Evolutionary conservation across 2,888 invertebrate genomes (phyloP).

Genomic region (Temnothorax unifasciatus): DNA sequence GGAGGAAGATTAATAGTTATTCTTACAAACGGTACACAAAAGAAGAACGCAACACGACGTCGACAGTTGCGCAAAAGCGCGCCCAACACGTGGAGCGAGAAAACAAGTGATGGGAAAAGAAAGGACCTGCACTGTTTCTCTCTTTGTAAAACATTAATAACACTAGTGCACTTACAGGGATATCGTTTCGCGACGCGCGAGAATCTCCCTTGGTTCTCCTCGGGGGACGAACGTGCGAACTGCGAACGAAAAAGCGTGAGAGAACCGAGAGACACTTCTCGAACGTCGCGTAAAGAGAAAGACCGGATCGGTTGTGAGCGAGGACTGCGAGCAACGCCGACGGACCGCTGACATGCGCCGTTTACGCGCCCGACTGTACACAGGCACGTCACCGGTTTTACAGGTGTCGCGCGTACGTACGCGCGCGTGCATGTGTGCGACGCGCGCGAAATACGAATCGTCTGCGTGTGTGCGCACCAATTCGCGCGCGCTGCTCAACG

Average conservation of each 20-base stretch:
- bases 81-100: neutral
- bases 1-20: no score
- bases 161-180: neutral
- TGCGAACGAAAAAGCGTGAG: no score
- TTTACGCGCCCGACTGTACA: constrained; percentile 1
- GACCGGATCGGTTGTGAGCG: no score
- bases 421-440: neutral
- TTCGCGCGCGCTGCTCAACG: constrained; percentile 27
- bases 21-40: no score
- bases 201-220: neutral
- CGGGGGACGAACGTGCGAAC: no score
- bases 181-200: neutral
- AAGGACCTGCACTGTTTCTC: neutral
- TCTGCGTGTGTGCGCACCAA: neutral
- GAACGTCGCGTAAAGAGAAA: neutral
- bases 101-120: neutral
- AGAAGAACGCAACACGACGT: no score
- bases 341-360: neutral
- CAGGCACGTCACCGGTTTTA: neutral
- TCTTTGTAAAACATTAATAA: neutral
- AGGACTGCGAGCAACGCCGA: no score
- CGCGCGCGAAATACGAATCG: constrained; percentile 33
- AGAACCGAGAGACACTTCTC: neutral
- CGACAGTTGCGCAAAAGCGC: no score
- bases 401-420: neutral